phyloP scores from a whole-genome alignment of 2,797 vertebrate genomes.

The Malurus leucopterus region DNA sequence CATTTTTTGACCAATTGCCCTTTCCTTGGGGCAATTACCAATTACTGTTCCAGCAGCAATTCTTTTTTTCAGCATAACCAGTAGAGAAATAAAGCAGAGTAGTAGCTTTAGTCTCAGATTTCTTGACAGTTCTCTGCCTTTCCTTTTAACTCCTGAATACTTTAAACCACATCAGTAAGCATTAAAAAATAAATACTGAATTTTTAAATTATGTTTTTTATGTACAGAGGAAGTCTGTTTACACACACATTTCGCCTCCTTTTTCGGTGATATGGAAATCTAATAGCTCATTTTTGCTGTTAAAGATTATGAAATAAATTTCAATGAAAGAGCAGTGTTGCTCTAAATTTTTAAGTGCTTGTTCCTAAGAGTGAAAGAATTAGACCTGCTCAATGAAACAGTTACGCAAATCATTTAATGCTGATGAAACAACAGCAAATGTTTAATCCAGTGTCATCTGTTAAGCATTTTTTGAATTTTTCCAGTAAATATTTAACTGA shows the following conservation, averaged over 20 bases:
- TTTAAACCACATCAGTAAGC: not conserved
- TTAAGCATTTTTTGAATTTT: not conserved
- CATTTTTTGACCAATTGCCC: not conserved
- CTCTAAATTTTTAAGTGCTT: not conserved
- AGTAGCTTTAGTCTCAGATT: not conserved
- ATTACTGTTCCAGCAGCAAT: not conserved
- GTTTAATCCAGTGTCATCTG: not conserved
- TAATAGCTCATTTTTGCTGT: not conserved
- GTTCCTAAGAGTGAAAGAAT: not conserved
- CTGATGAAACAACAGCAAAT: not conserved
- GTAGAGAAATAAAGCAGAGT: not conserved
- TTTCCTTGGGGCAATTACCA: not conserved
- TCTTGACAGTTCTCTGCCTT: not conserved
- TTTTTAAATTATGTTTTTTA: not conserved
- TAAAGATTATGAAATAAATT: not conserved
- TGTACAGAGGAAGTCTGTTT: not conserved
- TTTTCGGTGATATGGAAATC: not conserved
- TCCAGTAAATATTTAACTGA: slow-evolving; percentile 10
- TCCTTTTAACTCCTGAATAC: slow-evolving; percentile 17
- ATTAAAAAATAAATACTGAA: slow-evolving; percentile 4
- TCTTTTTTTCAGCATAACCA: not conserved
- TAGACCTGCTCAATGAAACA: slow-evolving; percentile 6
- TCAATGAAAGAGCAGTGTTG: not conserved
- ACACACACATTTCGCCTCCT: not conserved
- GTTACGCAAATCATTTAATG: not conserved